Percentiles rank a stretch among this genome's conserved stretches.
These are phyloP conservation scores for Lepidocolaptes lacrymiger DNA, from an alignment of 2,797 vertebrate species.

Conservation along the genomic window DNA sequence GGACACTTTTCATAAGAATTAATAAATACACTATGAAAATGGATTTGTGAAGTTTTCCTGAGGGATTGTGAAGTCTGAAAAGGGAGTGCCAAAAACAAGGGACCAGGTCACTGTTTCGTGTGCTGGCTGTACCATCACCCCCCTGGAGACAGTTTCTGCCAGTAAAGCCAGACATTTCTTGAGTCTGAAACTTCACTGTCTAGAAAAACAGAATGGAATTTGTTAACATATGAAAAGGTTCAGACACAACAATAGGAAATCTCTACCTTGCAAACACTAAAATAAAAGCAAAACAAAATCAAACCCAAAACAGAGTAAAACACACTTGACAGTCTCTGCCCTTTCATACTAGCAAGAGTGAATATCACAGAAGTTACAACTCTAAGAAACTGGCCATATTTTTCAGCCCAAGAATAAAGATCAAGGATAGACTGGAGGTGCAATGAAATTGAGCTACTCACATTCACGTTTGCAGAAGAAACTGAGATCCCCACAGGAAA, in stretches of 20 bases:
- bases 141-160: background rate
- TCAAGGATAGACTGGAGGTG: background rate
- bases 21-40: background rate
- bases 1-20: background rate
- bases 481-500: background rate
- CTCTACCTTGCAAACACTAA: background rate
- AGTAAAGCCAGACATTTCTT: background rate
- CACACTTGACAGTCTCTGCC: background rate
- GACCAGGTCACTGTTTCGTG: fast-evolving
- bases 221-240: background rate
- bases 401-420: background rate
- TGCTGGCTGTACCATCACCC: background rate
- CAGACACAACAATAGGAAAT: background rate
- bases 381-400: background rate
- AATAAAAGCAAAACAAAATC: background rate
- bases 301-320: background rate
- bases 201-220: background rate
- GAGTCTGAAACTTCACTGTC: background rate
- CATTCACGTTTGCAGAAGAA: background rate
- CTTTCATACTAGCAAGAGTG: background rate
- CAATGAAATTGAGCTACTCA: fast-evolving
- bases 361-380: background rate
- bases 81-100: background rate
- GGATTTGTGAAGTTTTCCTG: background rate
- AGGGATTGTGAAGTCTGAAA: background rate